Evolutionary conservation across 2,888 invertebrate genomes (phyloP).

Genomic region (Chalcosyrphus nemorum): DNA sequence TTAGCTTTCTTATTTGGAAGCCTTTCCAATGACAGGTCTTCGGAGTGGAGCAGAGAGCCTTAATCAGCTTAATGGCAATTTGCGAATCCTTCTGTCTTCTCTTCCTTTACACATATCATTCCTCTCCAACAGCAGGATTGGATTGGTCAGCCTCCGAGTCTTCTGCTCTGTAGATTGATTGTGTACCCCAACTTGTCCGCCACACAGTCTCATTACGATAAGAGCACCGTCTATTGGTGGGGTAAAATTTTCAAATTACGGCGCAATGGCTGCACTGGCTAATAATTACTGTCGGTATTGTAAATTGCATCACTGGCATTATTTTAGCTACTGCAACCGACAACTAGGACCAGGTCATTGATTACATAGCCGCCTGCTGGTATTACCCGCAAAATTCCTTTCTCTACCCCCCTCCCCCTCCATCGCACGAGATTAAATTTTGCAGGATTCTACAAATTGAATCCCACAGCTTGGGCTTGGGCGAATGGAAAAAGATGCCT

Average conservation of each 20-base stretch:
- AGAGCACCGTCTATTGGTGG: not conserved
- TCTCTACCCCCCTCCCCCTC: not conserved
- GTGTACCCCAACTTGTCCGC: not conserved
- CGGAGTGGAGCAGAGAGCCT: too few relatives aligned
- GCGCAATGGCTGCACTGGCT: conserved; percentile 1
- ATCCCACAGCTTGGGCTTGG: conserved; percentile 37
- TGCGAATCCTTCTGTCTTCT: too few relatives aligned
- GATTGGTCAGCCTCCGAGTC: too few relatives aligned
- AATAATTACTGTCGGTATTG: conserved; percentile 32
- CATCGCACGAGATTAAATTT: too few relatives aligned
- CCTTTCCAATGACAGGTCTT: too few relatives aligned
- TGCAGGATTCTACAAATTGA: conserved; percentile 36
- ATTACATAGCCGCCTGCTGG: conserved; percentile 5
- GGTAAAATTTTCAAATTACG: conserved; percentile 33
- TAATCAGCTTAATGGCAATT: too few relatives aligned
- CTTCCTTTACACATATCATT: too few relatives aligned
- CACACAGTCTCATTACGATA: not conserved
- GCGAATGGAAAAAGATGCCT: conserved; percentile 64
- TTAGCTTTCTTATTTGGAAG: too few relatives aligned
- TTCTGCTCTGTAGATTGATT: too few relatives aligned
- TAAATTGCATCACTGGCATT: conserved; percentile 24
- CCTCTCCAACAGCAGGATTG: too few relatives aligned
- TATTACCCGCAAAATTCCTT: not conserved
- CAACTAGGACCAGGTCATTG: conserved; percentile 3
- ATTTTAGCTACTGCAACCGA: conserved; percentile 19